Percentiles rank a stretch among this genome's conserved stretches.
Conservation (phyloP, 1,140 invertebrate genomes). For the Drosophila asahinai region DNA sequence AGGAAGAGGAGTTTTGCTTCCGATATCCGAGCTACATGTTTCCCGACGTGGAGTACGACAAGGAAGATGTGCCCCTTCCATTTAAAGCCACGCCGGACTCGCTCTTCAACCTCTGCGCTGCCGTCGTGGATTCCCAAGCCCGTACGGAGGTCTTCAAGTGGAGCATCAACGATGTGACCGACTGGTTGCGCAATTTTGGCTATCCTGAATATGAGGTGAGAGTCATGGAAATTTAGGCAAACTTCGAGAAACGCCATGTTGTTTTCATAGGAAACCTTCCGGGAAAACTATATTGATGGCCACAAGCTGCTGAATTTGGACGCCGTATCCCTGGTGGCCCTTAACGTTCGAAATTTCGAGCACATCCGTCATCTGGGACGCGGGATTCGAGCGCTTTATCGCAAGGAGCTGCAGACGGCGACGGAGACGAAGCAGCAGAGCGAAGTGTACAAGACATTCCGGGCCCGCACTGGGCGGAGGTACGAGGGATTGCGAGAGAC, state of each 20-base stretch:
- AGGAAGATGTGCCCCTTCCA: constrained; percentile 58
- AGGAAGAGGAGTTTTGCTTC: constrained; percentile 60
- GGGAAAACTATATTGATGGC: constrained; percentile 73
- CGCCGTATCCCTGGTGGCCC: constrained; percentile 66
- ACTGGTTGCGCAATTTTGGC: constrained; percentile 70
- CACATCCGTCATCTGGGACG: constrained; percentile 71
- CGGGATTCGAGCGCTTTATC: constrained; percentile 67
- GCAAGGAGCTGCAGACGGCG: constrained; percentile 66
- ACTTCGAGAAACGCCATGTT: not conserved
- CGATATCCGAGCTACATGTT: constrained; percentile 73
- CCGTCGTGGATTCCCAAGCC: constrained; percentile 66
- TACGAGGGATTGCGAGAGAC: constrained; percentile 71
- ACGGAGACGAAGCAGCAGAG: constrained; percentile 62
- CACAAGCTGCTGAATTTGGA: constrained; percentile 75
- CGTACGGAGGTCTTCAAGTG: constrained; percentile 72
- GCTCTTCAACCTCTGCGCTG: constrained; percentile 61
- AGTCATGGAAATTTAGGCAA: too few species aligned
- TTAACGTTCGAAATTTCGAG: constrained; percentile 76
- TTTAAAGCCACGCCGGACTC: constrained; percentile 72
- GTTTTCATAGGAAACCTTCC: constrained; percentile 67
- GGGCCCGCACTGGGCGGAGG: constrained; percentile 56
- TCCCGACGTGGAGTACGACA: constrained; percentile 64
- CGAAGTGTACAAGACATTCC: constrained; percentile 74
- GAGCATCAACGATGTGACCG: constrained; percentile 69
- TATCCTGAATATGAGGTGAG: constrained; percentile 78